Conservation (phyloP, 1,140 invertebrate genomes). For the Schmidtea mediterranea region DNA sequence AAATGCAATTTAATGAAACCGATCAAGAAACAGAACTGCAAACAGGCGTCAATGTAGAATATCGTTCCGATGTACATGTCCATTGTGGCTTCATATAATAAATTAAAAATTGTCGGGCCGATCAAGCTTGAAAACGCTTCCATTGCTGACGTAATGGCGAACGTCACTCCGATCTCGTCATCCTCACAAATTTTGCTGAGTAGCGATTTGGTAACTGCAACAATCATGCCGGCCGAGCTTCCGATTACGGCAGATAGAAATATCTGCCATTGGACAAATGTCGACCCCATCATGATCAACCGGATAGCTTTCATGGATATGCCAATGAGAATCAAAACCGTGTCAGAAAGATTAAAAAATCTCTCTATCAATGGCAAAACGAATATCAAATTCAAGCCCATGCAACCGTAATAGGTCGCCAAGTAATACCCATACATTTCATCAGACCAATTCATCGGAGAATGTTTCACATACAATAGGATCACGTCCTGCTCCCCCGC, state of each 20-base stretch:
- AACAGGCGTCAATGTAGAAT: slow-evolving; percentile 14
- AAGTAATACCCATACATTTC: slow-evolving; percentile 22
- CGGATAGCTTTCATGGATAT: slow-evolving; percentile 15
- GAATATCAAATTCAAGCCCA: slow-evolving; percentile 17
- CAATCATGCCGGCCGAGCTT: slow-evolving; percentile 15
- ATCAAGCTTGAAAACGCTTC: slow-evolving; percentile 20
- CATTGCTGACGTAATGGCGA: slow-evolving; percentile 16
- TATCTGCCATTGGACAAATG: slow-evolving; percentile 18
- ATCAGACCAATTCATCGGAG: slow-evolving; percentile 18
- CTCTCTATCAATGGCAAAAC: slow-evolving; percentile 17
- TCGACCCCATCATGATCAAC: slow-evolving; percentile 15
- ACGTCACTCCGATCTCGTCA: slow-evolving; percentile 17
- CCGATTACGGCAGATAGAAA: slow-evolving; percentile 17
- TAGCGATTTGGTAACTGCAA: slow-evolving; percentile 16
- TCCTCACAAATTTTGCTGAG: slow-evolving; percentile 18
- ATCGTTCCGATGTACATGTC: slow-evolving; percentile 15
- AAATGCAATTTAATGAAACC: slow-evolving; percentile 1
- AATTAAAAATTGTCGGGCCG: slow-evolving; percentile 18
- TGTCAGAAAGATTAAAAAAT: slow-evolving; percentile 13
- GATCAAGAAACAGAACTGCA: neutral
- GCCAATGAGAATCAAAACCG: slow-evolving; percentile 15
- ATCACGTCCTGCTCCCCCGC: slow-evolving; percentile 22
- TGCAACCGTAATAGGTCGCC: slow-evolving; percentile 19
- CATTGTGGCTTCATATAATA: slow-evolving; percentile 17
- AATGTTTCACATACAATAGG: slow-evolving; percentile 15